phyloP scores from a whole-genome alignment of 1,140 invertebrate species.

The Nephila pilipes region DNA sequence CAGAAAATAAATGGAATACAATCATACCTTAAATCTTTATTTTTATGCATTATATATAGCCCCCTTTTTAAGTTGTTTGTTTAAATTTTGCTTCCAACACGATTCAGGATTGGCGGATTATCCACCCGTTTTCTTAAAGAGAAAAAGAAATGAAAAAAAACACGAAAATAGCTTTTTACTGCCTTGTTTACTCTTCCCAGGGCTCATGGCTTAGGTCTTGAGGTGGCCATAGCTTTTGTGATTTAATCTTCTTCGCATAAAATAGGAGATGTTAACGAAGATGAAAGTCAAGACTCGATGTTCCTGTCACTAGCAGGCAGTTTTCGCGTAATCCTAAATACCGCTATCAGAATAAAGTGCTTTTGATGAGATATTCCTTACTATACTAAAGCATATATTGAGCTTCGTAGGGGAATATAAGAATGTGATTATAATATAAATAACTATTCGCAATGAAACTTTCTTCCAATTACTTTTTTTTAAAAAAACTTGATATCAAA shows the following conservation, averaged over 20 bases:
- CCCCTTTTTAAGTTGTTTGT: constrained; percentile 20
- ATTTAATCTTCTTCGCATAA: constrained; percentile 7
- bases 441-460: too few relatives aligned
- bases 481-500: too few relatives aligned
- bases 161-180: not conserved
- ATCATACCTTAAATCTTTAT: not conserved
- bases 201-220: not conserved
- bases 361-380: not conserved
- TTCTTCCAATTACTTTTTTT: too few relatives aligned
- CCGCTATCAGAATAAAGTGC: not conserved
- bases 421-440: too few relatives aligned
- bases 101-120: not conserved
- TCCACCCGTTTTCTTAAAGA: not conserved
- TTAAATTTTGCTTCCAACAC: constrained; percentile 31
- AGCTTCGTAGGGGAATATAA: too few relatives aligned
- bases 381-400: too few relatives aligned
- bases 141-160: not conserved
- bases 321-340: not conserved
- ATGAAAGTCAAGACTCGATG: not conserved
- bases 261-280: not conserved
- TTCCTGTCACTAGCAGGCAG: not conserved
- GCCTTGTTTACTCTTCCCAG: not conserved
- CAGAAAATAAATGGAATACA: too few relatives aligned
- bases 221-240: not conserved
- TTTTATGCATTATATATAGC: not conserved